Evolutionary conservation across 1,140 invertebrate species (phyloP).

Genomic region (Drosophila melanica): DNA sequence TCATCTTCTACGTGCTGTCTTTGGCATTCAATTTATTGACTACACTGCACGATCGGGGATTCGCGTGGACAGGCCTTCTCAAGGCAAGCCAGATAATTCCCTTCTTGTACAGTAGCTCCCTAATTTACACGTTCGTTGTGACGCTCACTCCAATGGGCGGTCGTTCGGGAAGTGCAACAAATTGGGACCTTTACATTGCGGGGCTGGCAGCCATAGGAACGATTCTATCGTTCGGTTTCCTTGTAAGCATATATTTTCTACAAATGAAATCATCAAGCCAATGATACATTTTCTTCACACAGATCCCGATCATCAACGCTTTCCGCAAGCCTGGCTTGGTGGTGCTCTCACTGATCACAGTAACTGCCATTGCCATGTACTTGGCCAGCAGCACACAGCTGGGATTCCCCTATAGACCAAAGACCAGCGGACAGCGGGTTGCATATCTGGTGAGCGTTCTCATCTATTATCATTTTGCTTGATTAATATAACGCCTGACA

Average conservation of each 20-base stretch:
- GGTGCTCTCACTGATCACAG: conserved; percentile 81
- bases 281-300: conserved; percentile 7
- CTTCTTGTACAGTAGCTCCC: conserved; percentile 86
- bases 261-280: neutral
- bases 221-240: conserved; percentile 63
- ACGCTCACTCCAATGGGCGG: conserved; percentile 88
- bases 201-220: conserved; percentile 84
- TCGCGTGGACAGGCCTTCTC: conserved; percentile 86
- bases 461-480: neutral
- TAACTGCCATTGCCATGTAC: conserved; percentile 84
- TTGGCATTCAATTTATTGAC: conserved; percentile 59
- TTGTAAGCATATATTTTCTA: conserved; percentile 40
- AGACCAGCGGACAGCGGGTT: conserved; percentile 88
- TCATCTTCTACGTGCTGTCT: conserved; percentile 55
- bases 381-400: conserved; percentile 87
- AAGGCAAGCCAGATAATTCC: conserved; percentile 77
- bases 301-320: conserved; percentile 72
- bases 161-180: conserved; percentile 85
- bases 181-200: conserved; percentile 86
- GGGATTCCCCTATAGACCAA: conserved; percentile 90
- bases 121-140: conserved; percentile 88
- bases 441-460: conserved; percentile 86
- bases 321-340: conserved; percentile 67
- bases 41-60: conserved; percentile 79
- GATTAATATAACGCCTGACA: neutral